Base-by-base conservation (phyloP, 2,888 invertebrate genomes). In the Plutella xylostella region DNA sequence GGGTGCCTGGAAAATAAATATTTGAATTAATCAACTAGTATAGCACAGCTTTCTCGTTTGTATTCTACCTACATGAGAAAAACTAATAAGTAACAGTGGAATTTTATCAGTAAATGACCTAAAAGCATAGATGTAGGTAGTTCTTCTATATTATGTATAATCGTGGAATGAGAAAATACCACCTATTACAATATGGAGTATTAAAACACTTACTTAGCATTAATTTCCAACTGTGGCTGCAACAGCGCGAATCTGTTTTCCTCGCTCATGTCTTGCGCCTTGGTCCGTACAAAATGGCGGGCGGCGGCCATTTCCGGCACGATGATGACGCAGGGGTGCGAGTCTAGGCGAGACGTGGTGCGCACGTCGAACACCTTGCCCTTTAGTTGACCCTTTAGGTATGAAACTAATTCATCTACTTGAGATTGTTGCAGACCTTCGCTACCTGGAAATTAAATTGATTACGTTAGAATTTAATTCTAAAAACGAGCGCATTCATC, bases 281-380 rank as follows among this genome's bases (percentile, higher is more conserved):
- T 94, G 0, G 96, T 96, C 45, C 94, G 88, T 45, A 98, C 90
- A 63, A 98, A 97, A 73, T 98, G 97, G 38, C 98, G 85, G 0
- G 98, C 97, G 1, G 96, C 93, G 0, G 95, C 97, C 96, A 98
- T 97, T 77, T 98, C 97, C 55, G 93, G 94, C 0, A 98, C 96
- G 0, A 96, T 96, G 2, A 98, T 89, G 1, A 97, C 93, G 68
- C 97, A 98, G 0, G 98, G 98, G 79, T 98, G 96, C 1, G 89
- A 87, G 56, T 94, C 94, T 34, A 98, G 82, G 45, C 93, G 89
- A 28, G 88, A 89, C 0, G 97, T 98, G 2, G 92, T 90, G 66
- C 92, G 92, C 0, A 97, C 92, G 47, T 91, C 89, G 35, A 90
- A 87, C 2, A 95, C 94, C 79, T 93, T 94, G 2, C 92, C 92